phyloP scores from a whole-genome alignment of 2,113 vertebrate genomes.

The Ibidorhyncha struthersii region DNA sequence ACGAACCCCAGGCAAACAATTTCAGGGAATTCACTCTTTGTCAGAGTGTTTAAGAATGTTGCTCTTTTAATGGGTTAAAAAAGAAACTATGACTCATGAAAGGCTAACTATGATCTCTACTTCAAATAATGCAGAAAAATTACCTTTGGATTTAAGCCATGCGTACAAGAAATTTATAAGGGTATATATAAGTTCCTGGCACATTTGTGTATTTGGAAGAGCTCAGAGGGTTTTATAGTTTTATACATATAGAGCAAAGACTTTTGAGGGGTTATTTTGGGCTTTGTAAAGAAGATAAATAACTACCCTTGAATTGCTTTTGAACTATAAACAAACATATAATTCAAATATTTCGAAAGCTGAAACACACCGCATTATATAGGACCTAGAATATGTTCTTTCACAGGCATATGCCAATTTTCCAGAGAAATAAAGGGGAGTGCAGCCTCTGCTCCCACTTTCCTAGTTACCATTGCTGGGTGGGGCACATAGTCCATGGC shows the following conservation, averaged over 20 bases:
- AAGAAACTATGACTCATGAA: neutral
- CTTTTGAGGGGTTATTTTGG: neutral
- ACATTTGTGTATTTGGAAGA: neutral
- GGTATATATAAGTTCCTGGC: neutral
- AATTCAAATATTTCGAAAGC: conserved; percentile 1
- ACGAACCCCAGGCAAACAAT: neutral
- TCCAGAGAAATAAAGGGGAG: neutral
- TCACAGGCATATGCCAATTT: neutral
- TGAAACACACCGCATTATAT: neutral
- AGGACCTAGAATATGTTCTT: neutral
- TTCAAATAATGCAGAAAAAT: neutral
- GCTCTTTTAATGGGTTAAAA: neutral
- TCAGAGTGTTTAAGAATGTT: neutral
- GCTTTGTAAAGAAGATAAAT: neutral
- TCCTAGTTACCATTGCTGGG: neutral
- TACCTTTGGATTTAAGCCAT: neutral
- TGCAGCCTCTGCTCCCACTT: neutral
- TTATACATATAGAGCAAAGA: neutral
- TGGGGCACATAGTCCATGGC: neutral
- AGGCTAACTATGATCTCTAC: neutral
- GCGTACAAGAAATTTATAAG: neutral
- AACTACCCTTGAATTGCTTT: neutral
- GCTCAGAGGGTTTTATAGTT: neutral
- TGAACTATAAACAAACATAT: neutral
- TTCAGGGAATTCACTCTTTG: neutral